Evolutionary conservation across 2,113 vertebrate genomes (phyloP), one percentile per base, ranked within the genome.

Genomic region (Neopipo cinnamomea): DNA sequence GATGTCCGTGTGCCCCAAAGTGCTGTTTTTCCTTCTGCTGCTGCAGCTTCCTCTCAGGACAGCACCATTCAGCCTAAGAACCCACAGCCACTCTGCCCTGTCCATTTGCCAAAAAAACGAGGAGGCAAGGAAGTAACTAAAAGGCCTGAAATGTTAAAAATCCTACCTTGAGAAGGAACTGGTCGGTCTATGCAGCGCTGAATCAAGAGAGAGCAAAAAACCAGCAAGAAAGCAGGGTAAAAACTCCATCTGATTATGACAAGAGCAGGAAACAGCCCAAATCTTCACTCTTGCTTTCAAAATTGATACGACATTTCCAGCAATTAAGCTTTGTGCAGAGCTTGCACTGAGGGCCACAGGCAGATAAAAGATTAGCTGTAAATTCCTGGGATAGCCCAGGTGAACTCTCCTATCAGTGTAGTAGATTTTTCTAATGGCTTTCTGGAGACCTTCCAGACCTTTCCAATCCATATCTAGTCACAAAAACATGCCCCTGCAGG

Each of bases 221-320:
- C 1, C 47, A 30, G 28, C 47, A 39, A 50, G 21, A 62, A 42
- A 47, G 19, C 33, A 53, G 23, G 7, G 50, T 27, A 41, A 88
- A 81, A 93, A 83, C 19, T 84, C 92, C 23, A 41, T 35, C 23
- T 23, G 49, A 89, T 65, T 65, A 3, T 16, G 79, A 46, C 33
- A 62, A 59, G 59, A 58, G 70, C 81, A 89, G 77, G 80, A 93
- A 96, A 85, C 5, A 4, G 66, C 46, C 31, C 61, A 77, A 53
- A 62, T 31, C 79, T 61, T 92, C 76, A n/a, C 49, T 96, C 94
- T 86, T 91, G 76, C 86, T 96, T 96, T 90, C 79, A 84, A 19
- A 91, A 55, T 4, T 71, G 72, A 66, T 39, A 35, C 1, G 15
- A 68, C 33, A 16, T 63, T 86, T 92, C 79, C 88, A 95, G 82